Evolutionary conservation across 2,797 vertebrate genomes (phyloP).

Genomic region (Uromys caudimaculatus): DNA sequence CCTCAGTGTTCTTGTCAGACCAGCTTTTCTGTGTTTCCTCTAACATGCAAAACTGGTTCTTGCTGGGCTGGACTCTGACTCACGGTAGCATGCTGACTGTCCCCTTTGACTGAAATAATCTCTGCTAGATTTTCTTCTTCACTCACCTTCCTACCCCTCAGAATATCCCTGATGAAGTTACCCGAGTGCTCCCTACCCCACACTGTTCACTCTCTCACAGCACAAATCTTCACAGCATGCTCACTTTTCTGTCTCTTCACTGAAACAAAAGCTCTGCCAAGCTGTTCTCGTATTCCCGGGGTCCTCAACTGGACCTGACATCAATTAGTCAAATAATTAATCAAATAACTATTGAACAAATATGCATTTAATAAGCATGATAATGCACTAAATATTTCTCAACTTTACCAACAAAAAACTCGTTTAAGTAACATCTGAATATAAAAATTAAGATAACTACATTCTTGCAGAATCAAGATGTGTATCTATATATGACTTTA

Average conservation of each 20-base stretch:
- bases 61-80: conserved; percentile 31
- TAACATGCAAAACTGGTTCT: conserved; percentile 66
- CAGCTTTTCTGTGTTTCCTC: conserved; percentile 54
- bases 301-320: background rate
- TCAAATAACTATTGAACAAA: conserved; percentile 46
- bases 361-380: conserved; percentile 40
- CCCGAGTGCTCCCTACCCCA: background rate
- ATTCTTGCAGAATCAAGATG: conserved; percentile 49
- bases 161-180: background rate
- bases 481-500: background rate
- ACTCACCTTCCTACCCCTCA: conserved; percentile 32
- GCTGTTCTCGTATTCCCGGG: conserved; percentile 7
- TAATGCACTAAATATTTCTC: conserved; percentile 60
- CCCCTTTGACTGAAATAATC: background rate
- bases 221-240: background rate
- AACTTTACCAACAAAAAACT: conserved; percentile 55
- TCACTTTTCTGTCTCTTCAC: conserved; percentile 34
- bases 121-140: conserved; percentile 38
- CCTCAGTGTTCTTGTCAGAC: conserved; percentile 45
- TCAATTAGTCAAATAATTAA: conserved; percentile 1
- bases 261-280: conserved; percentile 24
- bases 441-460: conserved; percentile 52
- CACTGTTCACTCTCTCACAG: background rate
- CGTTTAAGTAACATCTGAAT: conserved; percentile 56
- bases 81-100: background rate